Evolutionary conservation across 1,140 invertebrate genomes (phyloP), one percentile per base, ranked within the genome.

Genomic region (Antheraea mylitta): DNA sequence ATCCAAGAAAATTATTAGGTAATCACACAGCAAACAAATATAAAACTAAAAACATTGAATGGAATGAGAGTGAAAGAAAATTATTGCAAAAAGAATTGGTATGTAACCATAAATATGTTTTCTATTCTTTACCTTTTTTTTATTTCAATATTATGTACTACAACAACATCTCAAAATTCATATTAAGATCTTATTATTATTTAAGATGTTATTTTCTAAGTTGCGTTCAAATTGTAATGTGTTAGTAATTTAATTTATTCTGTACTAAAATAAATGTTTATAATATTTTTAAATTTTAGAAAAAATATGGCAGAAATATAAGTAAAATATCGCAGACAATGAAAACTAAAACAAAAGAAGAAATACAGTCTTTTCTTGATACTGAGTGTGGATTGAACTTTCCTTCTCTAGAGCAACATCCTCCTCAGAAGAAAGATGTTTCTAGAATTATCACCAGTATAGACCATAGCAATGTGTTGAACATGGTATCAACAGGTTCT

Each of bases 251-350:
- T 18, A 22, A 48, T 19, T 22, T 48, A 48, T n/a, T n/a, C 9
- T 22, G 42, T 38, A 11, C 22, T 30, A 30, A 30, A 30, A 30
- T 30, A 30, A 30, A 30, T 30, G 4, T 30, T 1, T 30, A 2
- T 30, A 64, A 53, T 66, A 62, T 59, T 71, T 19, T 53, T 70
- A 66, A 68, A 18, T 83, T 85, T 30, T 74, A 95, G 94, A 93
- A 94, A 72, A 93, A 95, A 69, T 95, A 94, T 93, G 95, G 95
- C 3, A 93, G 93, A 78, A 94, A 94, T 81, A 91, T 94, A 83
- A 84, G 87, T 42, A 93, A 94, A 79, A 93, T 96, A 74, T 93
- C 95, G 62, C 92, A 94, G 82, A 93, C 94, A 73, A 92, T 96
- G 69, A 95, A 94, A 80, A 93, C 94, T 7, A 94, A 95, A 83